A percentile compares a stretch with the other conserved stretches of the same genome.
These are phyloP conservation scores for Chaetodon auriga DNA, from an alignment of 2,113 vertebrate genomes.

Conservation along the genomic window DNA sequence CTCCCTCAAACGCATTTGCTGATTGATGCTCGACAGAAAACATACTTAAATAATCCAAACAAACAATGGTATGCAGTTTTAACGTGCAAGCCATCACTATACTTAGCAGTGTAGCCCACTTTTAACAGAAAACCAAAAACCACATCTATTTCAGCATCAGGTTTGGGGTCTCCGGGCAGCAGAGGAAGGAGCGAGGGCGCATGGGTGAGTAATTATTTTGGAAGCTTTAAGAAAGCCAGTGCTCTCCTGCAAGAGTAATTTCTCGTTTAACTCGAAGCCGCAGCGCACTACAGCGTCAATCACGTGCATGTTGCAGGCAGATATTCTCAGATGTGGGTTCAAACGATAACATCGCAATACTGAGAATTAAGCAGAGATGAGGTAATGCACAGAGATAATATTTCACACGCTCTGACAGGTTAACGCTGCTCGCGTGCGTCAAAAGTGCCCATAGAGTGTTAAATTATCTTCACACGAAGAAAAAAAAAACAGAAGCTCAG, in stretches of 20 bases:
- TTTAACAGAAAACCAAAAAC: constrained; percentile 81
- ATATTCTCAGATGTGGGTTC: constrained; percentile 53
- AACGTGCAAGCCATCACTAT: constrained; percentile 76
- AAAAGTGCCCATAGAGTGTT: constrained; percentile 24
- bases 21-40: constrained; percentile 59
- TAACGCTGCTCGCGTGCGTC: constrained; percentile 40
- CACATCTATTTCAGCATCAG: constrained; percentile 84
- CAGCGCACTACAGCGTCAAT: constrained; percentile 49
- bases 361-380: constrained; percentile 47
- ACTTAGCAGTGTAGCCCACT: constrained; percentile 75
- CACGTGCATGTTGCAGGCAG: constrained; percentile 31
- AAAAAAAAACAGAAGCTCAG: constrained; percentile 31
- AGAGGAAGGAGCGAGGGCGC: constrained; percentile 60
- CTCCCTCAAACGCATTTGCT: constrained; percentile 35
- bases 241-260: constrained; percentile 47
- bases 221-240: constrained; percentile 62
- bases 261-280: constrained; percentile 55
- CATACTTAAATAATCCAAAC: constrained; percentile 77
- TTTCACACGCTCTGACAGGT: constrained; percentile 63
- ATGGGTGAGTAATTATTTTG: constrained; percentile 74
- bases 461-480: constrained; percentile 8
- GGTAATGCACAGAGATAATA: constrained; percentile 50
- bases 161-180: constrained; percentile 80
- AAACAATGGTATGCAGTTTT: constrained; percentile 79
- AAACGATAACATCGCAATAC: constrained; percentile 45